phyloP scores from a whole-genome alignment of 2,888 invertebrate genomes.

The Acronicta alni region DNA sequence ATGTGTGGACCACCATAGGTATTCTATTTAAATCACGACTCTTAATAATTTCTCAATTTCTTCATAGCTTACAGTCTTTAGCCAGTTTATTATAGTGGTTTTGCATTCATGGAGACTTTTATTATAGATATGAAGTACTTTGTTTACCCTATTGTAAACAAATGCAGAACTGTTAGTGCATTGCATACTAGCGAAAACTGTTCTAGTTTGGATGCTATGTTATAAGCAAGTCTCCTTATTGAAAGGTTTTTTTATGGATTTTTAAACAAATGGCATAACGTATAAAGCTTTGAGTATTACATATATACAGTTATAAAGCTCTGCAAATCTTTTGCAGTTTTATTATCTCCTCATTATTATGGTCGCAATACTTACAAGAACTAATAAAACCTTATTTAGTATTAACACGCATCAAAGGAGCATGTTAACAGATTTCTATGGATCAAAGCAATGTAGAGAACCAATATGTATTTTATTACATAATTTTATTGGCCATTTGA shows the following conservation, averaged over 20 bases:
- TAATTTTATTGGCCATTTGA: conserved; percentile 24
- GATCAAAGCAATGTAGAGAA: conserved; percentile 22
- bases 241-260: background rate
- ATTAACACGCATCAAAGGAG: conserved; percentile 10
- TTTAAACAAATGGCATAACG: background rate
- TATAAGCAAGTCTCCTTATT: background rate
- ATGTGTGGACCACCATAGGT: too few species aligned
- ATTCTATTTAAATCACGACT: too few species aligned
- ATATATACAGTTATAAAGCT: background rate
- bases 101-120: too few species aligned
- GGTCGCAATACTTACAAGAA: background rate
- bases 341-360: conserved; percentile 6
- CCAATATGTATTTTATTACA: conserved; percentile 27
- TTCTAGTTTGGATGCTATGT: too few species aligned
- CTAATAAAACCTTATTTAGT: conserved; percentile 16
- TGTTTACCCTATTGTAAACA: too few species aligned
- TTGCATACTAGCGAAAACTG: too few species aligned
- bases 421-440: conserved; percentile 26
- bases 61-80: too few species aligned
- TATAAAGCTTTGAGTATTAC: background rate
- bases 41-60: too few species aligned
- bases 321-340: background rate
- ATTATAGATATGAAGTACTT: too few species aligned
- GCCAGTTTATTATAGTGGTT: too few species aligned
- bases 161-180: too few species aligned